Evolutionary conservation across 2,888 invertebrate species (phyloP).

Genomic region (Portevinia maculata): DNA sequence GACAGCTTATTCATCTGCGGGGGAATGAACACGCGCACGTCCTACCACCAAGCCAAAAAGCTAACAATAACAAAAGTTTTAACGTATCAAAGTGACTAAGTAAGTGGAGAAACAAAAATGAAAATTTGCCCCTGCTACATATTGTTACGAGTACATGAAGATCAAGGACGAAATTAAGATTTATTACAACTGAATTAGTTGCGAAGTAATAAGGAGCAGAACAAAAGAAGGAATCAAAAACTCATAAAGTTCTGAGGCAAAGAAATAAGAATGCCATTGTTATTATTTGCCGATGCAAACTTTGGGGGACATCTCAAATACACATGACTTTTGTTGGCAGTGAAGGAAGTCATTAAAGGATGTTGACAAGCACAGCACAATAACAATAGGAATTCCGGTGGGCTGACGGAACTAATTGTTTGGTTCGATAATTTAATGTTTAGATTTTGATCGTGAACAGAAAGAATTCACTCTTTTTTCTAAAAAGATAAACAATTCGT

Average conservation of each 20-base stretch:
- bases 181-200: constrained; percentile 54
- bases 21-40: constrained; percentile 6
- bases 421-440: background rate
- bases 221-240: constrained; percentile 26
- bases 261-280: background rate
- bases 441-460: background rate
- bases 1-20: constrained; percentile 22
- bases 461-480: too few relatives aligned
- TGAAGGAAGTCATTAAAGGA: background rate
- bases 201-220: constrained; percentile 30
- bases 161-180: constrained; percentile 49
- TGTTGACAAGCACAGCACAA: background rate
- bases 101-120: constrained; percentile 34
- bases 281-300: background rate
- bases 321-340: background rate
- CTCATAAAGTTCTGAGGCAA: constrained; percentile 28
- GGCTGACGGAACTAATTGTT: background rate
- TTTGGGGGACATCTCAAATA: background rate
- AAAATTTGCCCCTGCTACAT: constrained; percentile 33
- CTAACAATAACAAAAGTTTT: constrained; percentile 62
- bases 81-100: constrained; percentile 49
- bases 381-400: background rate
- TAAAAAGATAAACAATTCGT: too few relatives aligned
- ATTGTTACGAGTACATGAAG: constrained; percentile 32
- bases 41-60: constrained; percentile 19